Evolutionary conservation across 1,140 invertebrate genomes (phyloP), one percentile per base, ranked within the genome.

Genomic region (Harlomillsia oculata): DNA sequence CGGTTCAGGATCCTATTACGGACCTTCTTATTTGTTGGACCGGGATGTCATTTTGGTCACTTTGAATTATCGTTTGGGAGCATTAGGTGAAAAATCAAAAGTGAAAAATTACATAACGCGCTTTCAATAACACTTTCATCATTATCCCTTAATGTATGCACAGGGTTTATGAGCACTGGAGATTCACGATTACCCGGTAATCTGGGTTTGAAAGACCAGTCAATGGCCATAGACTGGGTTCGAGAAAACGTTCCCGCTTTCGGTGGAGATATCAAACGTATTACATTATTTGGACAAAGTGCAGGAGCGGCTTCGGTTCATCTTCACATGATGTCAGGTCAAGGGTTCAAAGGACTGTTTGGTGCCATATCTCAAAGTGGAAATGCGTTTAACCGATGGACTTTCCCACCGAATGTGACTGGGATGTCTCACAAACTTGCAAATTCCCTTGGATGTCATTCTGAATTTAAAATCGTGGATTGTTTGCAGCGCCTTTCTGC

Each of bases 61-160:
- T 18, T 5, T 57, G 1, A 57, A 57, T 43, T 57, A 57, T 28
- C 45, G 55, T 25, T 28, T 57, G 2, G 55, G 55, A 20, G 16
- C 37, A 32, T 25, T 50, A 5, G 55, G 55, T 57, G n/a, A 44
- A 2, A 45, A 23, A 45, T 11, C 9, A 8, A 20, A 16, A 21
- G 26, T 45, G 11, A 8, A 45, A 5, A 5, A 45, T 23, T 45
- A 13, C 9, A 9, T 41, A 9, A 41, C 20, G 13, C 13, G 39
- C 20, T 9, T 32, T 29, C 6, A 30, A 18, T 46, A 6, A 41
- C 39, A 9, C 16, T n/a, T n/a, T n/a, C n/a, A n/a, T n/a, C n/a
- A n/a, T n/a, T n/a, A n/a, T n/a, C n/a, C n/a, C n/a, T n/a, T n/a
- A n/a, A n/a, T 25, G 4, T 25, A n/a, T 20, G 4, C 23, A 30